Conservation (phyloP, 2,113 vertebrate genomes). For the Alosa alosa region DNA sequence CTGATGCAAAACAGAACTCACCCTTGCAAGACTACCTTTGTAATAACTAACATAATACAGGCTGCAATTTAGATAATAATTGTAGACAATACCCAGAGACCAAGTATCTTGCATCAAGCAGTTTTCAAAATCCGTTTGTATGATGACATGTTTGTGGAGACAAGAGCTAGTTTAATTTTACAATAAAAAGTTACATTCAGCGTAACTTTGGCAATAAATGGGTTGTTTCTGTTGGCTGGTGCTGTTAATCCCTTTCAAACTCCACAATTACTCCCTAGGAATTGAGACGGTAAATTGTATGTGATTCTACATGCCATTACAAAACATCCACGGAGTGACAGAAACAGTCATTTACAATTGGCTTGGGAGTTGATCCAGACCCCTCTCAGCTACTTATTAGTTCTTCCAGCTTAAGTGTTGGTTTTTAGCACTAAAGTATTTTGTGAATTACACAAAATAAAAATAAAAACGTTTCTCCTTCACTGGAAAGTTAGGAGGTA, state of each 20-base stretch:
- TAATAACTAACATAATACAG: neutral
- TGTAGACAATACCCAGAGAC: neutral
- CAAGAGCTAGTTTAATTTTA: neutral
- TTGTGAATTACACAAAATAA: too few species aligned
- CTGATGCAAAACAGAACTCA: neutral
- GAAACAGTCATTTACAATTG: neutral
- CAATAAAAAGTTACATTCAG: neutral
- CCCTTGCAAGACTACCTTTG: neutral
- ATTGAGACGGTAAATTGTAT: neutral
- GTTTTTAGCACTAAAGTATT: too few species aligned
- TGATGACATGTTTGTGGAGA: neutral
- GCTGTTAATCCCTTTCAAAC: neutral
- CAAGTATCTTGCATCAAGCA: neutral
- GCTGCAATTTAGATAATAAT: neutral
- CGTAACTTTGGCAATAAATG: neutral
- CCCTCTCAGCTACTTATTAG: too few species aligned
- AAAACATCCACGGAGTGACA: neutral
- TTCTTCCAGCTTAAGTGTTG: too few species aligned
- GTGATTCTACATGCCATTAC: neutral
- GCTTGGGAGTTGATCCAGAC: too few species aligned
- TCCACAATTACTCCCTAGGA: neutral
- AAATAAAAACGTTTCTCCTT: too few species aligned
- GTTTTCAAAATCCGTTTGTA: neutral
- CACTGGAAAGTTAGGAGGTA: too few species aligned
- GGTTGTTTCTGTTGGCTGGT: neutral